Conservation (phyloP, 2,888 invertebrate species). For the Trissolcus brochymenae region DNA sequence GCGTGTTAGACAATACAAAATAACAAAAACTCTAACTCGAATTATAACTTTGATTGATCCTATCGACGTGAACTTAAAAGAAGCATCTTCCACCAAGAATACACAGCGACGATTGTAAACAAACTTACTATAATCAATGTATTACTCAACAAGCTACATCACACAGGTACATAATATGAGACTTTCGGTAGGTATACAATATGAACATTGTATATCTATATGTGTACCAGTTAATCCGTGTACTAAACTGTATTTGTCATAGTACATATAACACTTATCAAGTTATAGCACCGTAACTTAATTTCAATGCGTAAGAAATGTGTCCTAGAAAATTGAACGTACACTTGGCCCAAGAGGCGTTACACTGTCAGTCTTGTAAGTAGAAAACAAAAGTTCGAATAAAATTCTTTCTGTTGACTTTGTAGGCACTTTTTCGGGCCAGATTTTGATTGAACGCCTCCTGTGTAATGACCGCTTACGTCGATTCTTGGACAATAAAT, state of each 20-base stretch:
- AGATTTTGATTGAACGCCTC: constrained; percentile 69
- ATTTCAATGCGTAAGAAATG: constrained; percentile 75
- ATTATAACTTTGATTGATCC: constrained; percentile 24
- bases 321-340: constrained; percentile 75
- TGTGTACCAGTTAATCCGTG: constrained; percentile 71
- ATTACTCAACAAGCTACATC: constrained; percentile 70
- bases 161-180: constrained; percentile 72
- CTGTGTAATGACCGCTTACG: constrained; percentile 34
- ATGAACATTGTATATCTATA: constrained; percentile 69
- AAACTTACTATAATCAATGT: constrained; percentile 73
- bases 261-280: constrained; percentile 74
- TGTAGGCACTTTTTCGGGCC: constrained; percentile 70
- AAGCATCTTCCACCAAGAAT: constrained; percentile 68
- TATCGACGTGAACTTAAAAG: constrained; percentile 23
- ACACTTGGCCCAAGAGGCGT: constrained; percentile 74
- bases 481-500: too few species aligned
- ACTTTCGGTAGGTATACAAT: constrained; percentile 71
- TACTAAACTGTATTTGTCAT: constrained; percentile 69
- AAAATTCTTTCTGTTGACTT: constrained; percentile 68
- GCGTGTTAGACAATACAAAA: too few species aligned
- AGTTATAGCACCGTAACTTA: constrained; percentile 73
- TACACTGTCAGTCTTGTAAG: constrained; percentile 76
- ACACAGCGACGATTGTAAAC: constrained; percentile 69
- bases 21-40: too few species aligned
- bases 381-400: constrained; percentile 73